Percentiles rank a stretch among this genome's conserved stretches.
Evolutionary conservation across 2,888 invertebrate species (phyloP).

Genomic region (Parthenolecanium corni): DNA sequence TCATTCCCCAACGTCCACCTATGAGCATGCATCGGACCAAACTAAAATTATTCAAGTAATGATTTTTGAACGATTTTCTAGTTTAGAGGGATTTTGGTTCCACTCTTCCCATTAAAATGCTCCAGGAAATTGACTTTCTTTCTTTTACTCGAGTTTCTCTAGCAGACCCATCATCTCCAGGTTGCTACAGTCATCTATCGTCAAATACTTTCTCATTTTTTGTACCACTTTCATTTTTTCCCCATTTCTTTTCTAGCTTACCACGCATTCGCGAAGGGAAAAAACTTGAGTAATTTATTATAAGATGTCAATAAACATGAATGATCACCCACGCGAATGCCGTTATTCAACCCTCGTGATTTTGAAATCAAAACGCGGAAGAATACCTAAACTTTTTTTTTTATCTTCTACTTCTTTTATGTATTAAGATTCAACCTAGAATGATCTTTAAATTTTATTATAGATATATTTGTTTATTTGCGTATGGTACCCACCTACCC

Average conservation of each 20-base stretch:
- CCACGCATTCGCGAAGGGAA: background rate
- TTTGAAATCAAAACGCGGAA: no score
- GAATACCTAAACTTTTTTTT: no score
- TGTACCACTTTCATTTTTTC: background rate
- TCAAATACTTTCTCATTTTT: background rate
- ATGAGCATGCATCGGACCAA: no score
- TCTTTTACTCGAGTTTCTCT: no score
- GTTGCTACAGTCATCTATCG: no score
- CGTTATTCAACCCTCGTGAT: background rate
- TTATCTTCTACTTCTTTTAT: no score
- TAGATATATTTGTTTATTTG: slow-evolving; percentile 20
- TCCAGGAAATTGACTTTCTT: no score
- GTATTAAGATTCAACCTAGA: background rate
- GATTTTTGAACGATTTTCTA: no score
- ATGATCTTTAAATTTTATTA: slow-evolving; percentile 25
- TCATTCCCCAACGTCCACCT: no score
- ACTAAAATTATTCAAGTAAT: no score
- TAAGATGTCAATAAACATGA: slow-evolving; percentile 27
- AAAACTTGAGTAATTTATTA: slow-evolving; percentile 14
- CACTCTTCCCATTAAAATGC: no score
- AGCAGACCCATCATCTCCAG: background rate
- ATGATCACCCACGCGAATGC: slow-evolving; percentile 23
- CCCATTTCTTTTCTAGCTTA: background rate
- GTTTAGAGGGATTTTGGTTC: no score
- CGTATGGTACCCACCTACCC: background rate